Conservation (phyloP, 1,140 invertebrate genomes). For the Drosophila pectinifera region DNA sequence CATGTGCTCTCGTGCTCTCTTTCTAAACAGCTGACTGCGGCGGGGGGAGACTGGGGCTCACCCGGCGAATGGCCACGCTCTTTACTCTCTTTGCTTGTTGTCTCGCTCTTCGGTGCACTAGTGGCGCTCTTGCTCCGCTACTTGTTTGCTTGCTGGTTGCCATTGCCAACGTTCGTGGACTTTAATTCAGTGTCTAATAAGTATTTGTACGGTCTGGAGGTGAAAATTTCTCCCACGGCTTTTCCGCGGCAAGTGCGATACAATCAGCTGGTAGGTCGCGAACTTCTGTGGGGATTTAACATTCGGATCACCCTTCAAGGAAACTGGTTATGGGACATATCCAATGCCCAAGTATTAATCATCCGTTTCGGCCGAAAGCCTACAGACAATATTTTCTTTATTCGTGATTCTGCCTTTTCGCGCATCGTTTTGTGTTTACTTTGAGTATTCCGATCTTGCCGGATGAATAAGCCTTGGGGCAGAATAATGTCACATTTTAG, state of each 20-base stretch:
- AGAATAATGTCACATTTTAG: constrained; percentile 29
- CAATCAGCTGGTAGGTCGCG: constrained; percentile 23
- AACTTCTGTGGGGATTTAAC: neutral
- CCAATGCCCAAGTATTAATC: constrained; percentile 31
- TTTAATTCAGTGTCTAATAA: constrained; percentile 37
- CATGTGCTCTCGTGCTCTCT: constrained; percentile 30
- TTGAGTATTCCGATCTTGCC: constrained; percentile 34
- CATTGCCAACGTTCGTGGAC: constrained; percentile 39
- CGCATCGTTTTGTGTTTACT: constrained; percentile 22
- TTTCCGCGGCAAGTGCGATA: constrained; percentile 18
- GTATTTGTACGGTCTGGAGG: constrained; percentile 23
- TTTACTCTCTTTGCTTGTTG: constrained; percentile 30
- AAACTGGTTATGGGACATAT: constrained; percentile 31
- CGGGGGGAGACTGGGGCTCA: neutral
- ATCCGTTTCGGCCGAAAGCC: constrained; percentile 39
- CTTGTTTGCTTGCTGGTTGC: constrained; percentile 20
- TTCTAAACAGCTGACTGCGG: constrained; percentile 30
- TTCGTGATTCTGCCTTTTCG: constrained; percentile 11
- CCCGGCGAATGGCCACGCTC: constrained; percentile 26
- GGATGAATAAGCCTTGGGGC: constrained; percentile 36
- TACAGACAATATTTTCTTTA: constrained; percentile 29
- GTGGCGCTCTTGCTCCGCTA: constrained; percentile 9
- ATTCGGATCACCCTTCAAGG: constrained; percentile 1
- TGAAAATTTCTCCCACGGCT: constrained; percentile 4
- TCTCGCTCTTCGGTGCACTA: constrained; percentile 6